A percentile compares a stretch with the other conserved stretches of the same genome.
phyloP scores from a whole-genome alignment of 2,113 vertebrate species.

The Pluvialis apricaria region DNA sequence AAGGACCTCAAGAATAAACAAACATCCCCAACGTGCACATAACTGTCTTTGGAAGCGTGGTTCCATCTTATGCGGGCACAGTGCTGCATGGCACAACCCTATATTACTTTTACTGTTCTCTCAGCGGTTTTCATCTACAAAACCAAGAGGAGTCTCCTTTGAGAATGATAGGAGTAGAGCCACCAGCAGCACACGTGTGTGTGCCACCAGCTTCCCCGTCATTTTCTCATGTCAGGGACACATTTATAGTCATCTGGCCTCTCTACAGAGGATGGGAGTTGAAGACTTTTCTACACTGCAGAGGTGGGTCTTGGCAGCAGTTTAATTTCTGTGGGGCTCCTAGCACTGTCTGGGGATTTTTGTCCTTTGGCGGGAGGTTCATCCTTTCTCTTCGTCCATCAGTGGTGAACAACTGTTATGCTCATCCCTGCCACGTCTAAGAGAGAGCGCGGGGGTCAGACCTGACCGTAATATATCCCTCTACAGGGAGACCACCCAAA shows the following conservation, averaged over 20 bases:
- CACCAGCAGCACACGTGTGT: rapidly evolving
- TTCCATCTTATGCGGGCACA: not conserved
- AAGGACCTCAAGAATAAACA: not conserved
- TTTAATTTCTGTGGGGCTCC: not conserved
- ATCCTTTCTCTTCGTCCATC: not conserved
- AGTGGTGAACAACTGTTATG: not conserved
- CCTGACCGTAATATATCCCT: not conserved
- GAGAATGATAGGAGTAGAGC: not conserved
- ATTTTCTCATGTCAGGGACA: not conserved
- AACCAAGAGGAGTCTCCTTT: not conserved
- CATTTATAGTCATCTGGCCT: not conserved
- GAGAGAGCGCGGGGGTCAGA: not conserved
- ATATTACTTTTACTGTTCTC: not conserved
- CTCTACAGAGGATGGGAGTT: not conserved
- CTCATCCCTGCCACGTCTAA: not conserved
- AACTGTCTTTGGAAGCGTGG: not conserved
- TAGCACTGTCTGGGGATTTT: not conserved
- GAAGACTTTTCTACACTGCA: not conserved
- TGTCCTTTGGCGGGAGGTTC: not conserved
- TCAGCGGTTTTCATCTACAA: not conserved
- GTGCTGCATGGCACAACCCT: not conserved
- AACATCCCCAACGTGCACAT: not conserved
- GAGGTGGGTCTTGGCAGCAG: not conserved
- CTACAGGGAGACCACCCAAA: not conserved
- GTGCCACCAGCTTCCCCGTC: not conserved